These are phyloP conservation scores for Calonectris borealis DNA, from an alignment of 2,113 vertebrate species.

Conservation along the genomic window DNA sequence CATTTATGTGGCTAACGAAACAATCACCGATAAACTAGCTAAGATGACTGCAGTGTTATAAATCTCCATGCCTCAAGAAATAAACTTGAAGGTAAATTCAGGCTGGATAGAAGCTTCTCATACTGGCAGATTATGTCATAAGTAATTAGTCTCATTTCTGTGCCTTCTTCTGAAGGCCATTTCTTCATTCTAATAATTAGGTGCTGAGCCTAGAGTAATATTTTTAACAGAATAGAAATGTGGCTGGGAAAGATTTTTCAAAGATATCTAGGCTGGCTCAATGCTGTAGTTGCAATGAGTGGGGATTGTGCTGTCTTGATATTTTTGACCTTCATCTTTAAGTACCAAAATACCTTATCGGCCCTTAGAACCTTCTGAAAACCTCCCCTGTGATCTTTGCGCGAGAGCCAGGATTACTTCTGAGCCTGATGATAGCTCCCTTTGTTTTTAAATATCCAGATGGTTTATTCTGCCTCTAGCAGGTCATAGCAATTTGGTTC, in stretches of 20 bases:
- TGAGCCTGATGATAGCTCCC: background rate
- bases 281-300: background rate
- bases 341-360: background rate
- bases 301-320: background rate
- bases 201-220: background rate
- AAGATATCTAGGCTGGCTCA: background rate
- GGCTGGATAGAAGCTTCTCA: background rate
- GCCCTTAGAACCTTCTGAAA: background rate
- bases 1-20: background rate
- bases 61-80: background rate
- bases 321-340: background rate
- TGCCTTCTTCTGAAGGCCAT: background rate
- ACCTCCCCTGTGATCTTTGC: background rate
- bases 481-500: background rate
- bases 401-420: background rate
- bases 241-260: background rate
- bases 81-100: background rate
- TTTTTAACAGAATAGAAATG: background rate
- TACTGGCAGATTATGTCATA: background rate
- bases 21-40: background rate
- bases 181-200: background rate
- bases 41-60: background rate
- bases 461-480: background rate
- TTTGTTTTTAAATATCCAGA: background rate
- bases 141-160: background rate